Evolutionary conservation across 2,113 vertebrate species (phyloP).

Genomic region (Cygnus atratus): DNA sequence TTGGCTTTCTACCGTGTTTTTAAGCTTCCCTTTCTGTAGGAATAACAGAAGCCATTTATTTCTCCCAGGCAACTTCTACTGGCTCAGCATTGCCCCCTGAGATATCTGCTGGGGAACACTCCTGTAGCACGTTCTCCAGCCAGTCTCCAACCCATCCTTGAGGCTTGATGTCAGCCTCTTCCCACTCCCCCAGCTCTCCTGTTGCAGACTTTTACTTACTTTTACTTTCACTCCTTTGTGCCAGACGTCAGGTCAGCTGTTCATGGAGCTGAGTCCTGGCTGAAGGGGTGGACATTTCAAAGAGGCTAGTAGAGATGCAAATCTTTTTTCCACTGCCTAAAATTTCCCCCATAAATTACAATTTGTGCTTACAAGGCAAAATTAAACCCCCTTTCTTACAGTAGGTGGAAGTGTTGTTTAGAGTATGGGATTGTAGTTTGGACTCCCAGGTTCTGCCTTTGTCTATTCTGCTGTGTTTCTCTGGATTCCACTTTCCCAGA

Average conservation of each 20-base stretch:
- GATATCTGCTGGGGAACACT: neutral
- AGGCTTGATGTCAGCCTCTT: neutral
- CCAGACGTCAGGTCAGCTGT: neutral
- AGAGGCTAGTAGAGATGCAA: neutral
- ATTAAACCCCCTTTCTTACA: neutral
- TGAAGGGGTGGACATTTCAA: neutral
- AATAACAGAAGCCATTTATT: neutral
- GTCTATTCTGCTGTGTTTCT: neutral
- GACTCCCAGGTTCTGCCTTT: neutral
- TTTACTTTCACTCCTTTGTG: neutral
- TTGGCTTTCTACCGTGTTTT: neutral
- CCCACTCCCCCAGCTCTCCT: neutral
- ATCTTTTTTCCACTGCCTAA: neutral
- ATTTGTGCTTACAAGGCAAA: neutral
- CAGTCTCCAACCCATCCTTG: neutral
- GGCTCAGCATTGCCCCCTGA: neutral
- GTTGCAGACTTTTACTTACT: neutral
- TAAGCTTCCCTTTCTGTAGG: neutral
- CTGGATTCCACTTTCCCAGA: neutral
- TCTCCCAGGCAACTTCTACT: neutral
- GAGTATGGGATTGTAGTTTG: neutral
- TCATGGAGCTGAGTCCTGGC: neutral
- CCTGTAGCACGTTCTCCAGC: neutral
- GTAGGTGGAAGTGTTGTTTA: neutral
- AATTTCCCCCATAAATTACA: neutral